These are phyloP conservation scores for Drosophila ustulata DNA, from an alignment of 2,888 invertebrate species.

Conservation along the genomic window DNA sequence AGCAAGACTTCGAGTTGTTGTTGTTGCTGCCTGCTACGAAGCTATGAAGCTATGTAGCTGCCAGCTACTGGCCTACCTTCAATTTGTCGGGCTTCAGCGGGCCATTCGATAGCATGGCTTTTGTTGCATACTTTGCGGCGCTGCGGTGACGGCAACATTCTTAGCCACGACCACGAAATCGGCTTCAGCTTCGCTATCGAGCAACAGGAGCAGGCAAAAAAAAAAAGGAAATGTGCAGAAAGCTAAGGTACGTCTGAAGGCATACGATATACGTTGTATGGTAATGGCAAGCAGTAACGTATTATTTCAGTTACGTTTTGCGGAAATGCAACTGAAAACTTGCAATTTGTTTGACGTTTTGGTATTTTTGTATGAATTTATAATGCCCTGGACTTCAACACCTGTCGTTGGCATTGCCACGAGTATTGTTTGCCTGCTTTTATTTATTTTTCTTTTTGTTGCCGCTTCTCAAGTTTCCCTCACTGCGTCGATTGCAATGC, in stretches of 20 bases:
- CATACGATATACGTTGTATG: background rate
- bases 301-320: constrained; percentile 77
- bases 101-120: constrained; percentile 59
- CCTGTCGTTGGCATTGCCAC: constrained; percentile 59
- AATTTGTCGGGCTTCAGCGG: constrained; percentile 71
- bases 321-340: constrained; percentile 80
- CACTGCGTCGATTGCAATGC: constrained; percentile 3
- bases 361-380: constrained; percentile 75
- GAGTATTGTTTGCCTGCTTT: constrained; percentile 20
- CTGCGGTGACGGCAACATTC: constrained; percentile 41
- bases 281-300: constrained; percentile 46
- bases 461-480: constrained; percentile 39
- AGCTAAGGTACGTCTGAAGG: background rate
- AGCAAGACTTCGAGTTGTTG: constrained; percentile 57
- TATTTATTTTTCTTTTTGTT: constrained; percentile 23
- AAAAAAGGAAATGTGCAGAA: constrained; percentile 2
- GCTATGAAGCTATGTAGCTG: constrained; percentile 5
- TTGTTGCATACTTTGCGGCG: constrained; percentile 66
- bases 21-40: constrained; percentile 1
- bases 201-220: background rate
- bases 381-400: constrained; percentile 73
- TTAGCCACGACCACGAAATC: constrained; percentile 5
- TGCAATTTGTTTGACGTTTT: constrained; percentile 78
- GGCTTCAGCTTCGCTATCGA: constrained; percentile 7
- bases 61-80: constrained; percentile 64